Evolutionary conservation across 2,888 invertebrate genomes (phyloP).

Genomic region (Caenorhabditis virilis): DNA sequence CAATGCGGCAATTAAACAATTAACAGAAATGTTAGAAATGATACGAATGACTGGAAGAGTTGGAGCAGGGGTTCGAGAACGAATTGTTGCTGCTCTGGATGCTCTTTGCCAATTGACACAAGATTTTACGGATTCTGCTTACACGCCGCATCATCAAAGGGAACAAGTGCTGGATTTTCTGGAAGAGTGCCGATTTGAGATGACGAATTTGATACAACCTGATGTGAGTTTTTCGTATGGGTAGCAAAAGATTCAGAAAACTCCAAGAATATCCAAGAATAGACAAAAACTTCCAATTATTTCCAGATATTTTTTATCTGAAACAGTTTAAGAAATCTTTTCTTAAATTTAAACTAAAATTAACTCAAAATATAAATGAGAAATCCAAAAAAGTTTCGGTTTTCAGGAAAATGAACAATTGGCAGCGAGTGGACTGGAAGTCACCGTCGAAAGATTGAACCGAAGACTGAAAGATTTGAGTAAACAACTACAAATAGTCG

Average conservation of each 20-base stretch:
- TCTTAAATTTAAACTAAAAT: too few species aligned
- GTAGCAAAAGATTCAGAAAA: too few species aligned
- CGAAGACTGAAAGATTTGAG: slow-evolving; percentile 65
- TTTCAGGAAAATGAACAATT: slow-evolving; percentile 36
- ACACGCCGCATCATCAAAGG: slow-evolving; percentile 93
- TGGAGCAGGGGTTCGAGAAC: slow-evolving; percentile 77
- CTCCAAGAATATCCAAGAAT: too few species aligned
- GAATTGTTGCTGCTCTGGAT: slow-evolving; percentile 84
- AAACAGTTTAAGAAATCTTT: too few species aligned
- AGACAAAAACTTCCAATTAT: too few species aligned
- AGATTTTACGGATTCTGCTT: slow-evolving; percentile 84
- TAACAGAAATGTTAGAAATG: slow-evolving; percentile 84
- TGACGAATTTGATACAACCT: slow-evolving; percentile 83
- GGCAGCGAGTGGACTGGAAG: slow-evolving; percentile 58
- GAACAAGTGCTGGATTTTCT: slow-evolving; percentile 87
- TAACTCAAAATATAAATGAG: too few species aligned
- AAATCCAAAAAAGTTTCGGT: too few species aligned
- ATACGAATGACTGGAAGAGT: slow-evolving; percentile 80
- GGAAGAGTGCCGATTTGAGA: slow-evolving; percentile 86
- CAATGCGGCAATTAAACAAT: slow-evolving; percentile 81
- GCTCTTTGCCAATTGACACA: slow-evolving; percentile 87
- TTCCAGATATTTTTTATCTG: too few species aligned
- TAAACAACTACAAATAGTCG: slow-evolving; percentile 71
- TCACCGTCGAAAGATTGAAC: slow-evolving; percentile 66
- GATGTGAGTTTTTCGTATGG: slow-evolving; percentile 38